A percentile compares a stretch with the other conserved stretches of the same genome.
These are phyloP conservation scores for Cheilinus undulatus DNA, from an alignment of 2,113 vertebrate genomes.

Conservation along the genomic window DNA sequence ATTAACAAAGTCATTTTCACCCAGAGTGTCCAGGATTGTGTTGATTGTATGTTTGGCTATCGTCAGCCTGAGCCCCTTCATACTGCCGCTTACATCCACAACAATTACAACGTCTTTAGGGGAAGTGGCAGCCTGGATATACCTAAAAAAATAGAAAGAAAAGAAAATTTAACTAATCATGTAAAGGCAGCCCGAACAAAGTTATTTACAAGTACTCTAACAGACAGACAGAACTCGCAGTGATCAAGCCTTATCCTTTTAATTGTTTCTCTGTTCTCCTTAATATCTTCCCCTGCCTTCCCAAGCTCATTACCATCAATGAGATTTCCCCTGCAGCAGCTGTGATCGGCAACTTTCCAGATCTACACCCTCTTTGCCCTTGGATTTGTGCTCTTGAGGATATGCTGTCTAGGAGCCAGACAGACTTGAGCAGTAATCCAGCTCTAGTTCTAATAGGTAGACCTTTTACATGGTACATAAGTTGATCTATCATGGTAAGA, in stretches of 20 bases:
- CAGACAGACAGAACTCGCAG: conserved; percentile 10
- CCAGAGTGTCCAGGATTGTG: conserved; percentile 93
- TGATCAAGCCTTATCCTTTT: conserved; percentile 63
- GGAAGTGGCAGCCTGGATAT: conserved; percentile 96
- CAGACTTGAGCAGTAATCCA: conserved; percentile 15
- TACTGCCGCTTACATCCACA: conserved; percentile 95
- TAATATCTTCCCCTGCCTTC: conserved; percentile 47
- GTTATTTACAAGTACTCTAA: conserved; percentile 8
- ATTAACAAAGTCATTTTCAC: conserved; percentile 98
- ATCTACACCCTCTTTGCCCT: neutral
- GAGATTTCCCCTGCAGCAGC: conserved; percentile 50
- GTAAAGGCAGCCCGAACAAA: neutral
- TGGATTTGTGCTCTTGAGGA: conserved; percentile 10
- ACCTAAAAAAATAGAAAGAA: conserved; percentile 81
- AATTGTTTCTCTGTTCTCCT: conserved; percentile 54
- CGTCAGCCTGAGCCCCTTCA: conserved; percentile 93
- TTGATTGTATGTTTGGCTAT: conserved; percentile 96
- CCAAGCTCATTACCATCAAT: conserved; percentile 65
- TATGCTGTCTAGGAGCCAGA: neutral
- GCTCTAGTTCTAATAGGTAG: neutral
- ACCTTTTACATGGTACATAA: neutral
- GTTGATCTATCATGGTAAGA: neutral
- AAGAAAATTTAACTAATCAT: neutral
- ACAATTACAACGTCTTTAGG: conserved; percentile 95
- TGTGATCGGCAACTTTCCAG: conserved; percentile 17